Conservation (phyloP, 1,140 invertebrate genomes). For the Mya arenaria region DNA sequence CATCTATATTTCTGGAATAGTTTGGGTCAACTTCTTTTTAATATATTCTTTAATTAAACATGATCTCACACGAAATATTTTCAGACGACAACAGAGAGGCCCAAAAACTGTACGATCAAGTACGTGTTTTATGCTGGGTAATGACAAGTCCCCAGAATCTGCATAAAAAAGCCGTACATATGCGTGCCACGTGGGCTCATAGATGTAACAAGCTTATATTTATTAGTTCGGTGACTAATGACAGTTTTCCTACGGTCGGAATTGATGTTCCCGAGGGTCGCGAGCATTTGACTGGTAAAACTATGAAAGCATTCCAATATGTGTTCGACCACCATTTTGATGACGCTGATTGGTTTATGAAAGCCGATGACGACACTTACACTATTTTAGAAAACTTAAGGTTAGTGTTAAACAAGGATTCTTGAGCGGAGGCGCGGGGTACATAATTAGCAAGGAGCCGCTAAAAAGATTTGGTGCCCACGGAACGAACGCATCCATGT, state of each 20-base stretch:
- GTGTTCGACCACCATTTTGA: conserved; percentile 79
- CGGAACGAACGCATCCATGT: conserved; percentile 84
- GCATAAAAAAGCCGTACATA: conserved; percentile 46
- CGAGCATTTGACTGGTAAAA: conserved; percentile 73
- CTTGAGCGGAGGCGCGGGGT: conserved; percentile 85
- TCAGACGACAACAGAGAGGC: conserved; percentile 85
- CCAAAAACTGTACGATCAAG: conserved; percentile 84
- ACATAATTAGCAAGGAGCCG: conserved; percentile 89
- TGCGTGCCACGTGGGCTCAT: conserved; percentile 91
- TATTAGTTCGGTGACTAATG: conserved; percentile 72
- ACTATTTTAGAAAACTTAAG: conserved; percentile 83
- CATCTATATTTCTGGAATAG: too few species aligned
- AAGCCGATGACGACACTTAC: conserved; percentile 88
- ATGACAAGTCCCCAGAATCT: conserved; percentile 97
- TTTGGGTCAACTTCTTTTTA: too few species aligned
- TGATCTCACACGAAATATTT: conserved; percentile 61
- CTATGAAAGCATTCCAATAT: conserved; percentile 88
- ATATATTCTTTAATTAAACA: too few species aligned
- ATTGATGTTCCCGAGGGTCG: conserved; percentile 71
- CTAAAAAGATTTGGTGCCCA: conserved; percentile 62
- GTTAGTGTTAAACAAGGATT: conserved; percentile 74
- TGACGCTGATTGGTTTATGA: conserved; percentile 79
- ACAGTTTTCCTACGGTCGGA: conserved; percentile 73
- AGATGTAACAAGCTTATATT: conserved; percentile 88
- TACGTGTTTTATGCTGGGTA: conserved; percentile 95